Base-by-base conservation (phyloP, 37 sponge, comb jelly and placozoan genomes). In the Ianthella basta region DNA sequence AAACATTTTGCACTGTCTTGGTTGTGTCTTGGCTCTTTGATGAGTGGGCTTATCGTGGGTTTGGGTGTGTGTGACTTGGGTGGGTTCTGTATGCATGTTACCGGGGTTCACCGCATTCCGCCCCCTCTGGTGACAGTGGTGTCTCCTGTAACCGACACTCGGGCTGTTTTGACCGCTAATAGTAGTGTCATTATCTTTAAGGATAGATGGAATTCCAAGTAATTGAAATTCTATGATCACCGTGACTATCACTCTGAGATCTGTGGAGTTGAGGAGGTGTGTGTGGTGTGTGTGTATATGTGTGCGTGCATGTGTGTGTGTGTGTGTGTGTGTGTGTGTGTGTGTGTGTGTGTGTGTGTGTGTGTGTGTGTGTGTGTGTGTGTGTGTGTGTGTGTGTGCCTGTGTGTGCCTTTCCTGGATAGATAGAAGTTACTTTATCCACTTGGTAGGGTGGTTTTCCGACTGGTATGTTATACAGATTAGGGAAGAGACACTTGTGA, bases 311-410 rank as follows among this genome's bases (percentile, higher is more conserved):
- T 39, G 44, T 73, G 14, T 73, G 39, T 73, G 38, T 18, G 44
- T 40, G 75, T 35, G 75, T 73, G 39, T 73, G 15, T 15, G 38
- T 30, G 38, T 16, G 20, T 64, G 66, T 64, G 20, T 21, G n/a
- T 64, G 66, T 64, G 66, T 64, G 66, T 16, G 23, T 16, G 66
- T 64, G 66, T 64, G 66, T 64, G 66, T 64, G 66, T 64, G 66
- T 64, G 66, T 64, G 66, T 64, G 66, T 64, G 66, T 64, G 66
- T 64, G 66, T 64, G 66, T 64, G 66, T 64, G 66, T 64, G 66
- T 64, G 66, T 64, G 66, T 64, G 66, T 64, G 66, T 64, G 66
- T 64, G 66, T 64, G 66, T 64, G 66, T 64, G 66, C 27, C 29
- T 16, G 66, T 16, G n/a, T 30, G n/a, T 16, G 66, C 27, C 66